Base-by-base conservation (phyloP, 1,140 invertebrate genomes). In the Drosophila aff. region DNA sequence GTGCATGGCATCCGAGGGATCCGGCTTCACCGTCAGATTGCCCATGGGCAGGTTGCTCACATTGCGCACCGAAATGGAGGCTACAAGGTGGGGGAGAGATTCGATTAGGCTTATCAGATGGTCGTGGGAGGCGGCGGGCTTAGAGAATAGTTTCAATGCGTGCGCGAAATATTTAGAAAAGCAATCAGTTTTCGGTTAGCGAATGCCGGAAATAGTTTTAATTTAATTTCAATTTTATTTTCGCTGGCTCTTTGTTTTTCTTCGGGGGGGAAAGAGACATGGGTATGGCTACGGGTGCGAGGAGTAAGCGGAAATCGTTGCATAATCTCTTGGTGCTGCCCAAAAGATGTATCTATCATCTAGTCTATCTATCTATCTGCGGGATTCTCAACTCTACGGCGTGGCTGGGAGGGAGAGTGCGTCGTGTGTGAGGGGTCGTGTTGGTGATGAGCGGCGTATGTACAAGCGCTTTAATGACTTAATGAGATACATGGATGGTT, bases 51-150 rank as follows among this genome's bases (percentile, higher is more conserved):
- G 79, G 64, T 92, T 93, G 62, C 81, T 84, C 8, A 93, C 92
- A 76, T 93, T 93, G 43, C 84, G 91, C 47, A 93, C 92, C 21
- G 92, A 93, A 57, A 93, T 93, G 26, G 92, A 93, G 52, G 92
- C 92, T 93, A 77, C 13, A 92, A 82, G 33, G 53, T 21, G 4
- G 21, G 18, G 53, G 13, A 69, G 11, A 16, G 16, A 57, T 44
- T 47, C 36, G 6, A 52, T 71, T 65, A 78, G 43, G 23, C 11
- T 31, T 8, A 23, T 58, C 11, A 21, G 18, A 62, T 28, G 23
- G 36, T 38, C 23, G 2, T 15, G 26, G 31, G 15, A 16, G 26
- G 7, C 10, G 43, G 44, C 52, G 49, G 66, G 52, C 68, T 73
- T 46, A 73, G 49, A 73, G 46, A 67, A 59, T 87, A 80, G 71